Evolutionary conservation across 2,888 invertebrate species (phyloP).

Genomic region (Sminthurinus aureus): DNA sequence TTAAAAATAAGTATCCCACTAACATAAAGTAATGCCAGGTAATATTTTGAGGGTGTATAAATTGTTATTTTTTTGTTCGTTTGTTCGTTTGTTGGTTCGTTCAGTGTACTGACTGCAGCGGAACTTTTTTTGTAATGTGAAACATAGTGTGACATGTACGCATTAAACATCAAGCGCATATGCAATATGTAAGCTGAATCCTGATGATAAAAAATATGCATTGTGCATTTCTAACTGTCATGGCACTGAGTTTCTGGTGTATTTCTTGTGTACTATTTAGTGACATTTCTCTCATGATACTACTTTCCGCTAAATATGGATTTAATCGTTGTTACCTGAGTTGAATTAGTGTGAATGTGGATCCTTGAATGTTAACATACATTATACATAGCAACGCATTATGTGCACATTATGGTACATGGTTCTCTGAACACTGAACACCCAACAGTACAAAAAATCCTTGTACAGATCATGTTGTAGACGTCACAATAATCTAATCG

Average conservation of each 20-base stretch:
- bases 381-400: too few species aligned
- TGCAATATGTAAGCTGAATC: too few species aligned
- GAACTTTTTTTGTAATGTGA: neutral
- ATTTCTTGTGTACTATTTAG: neutral
- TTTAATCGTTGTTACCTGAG: neutral
- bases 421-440: too few species aligned
- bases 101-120: neutral
- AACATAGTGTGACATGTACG: neutral
- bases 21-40: too few species aligned
- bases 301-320: conserved; percentile 10
- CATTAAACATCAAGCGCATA: neutral
- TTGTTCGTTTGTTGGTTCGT: neutral
- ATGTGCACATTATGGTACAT: too few species aligned
- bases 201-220: too few species aligned
- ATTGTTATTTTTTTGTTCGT: neutral
- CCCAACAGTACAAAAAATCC: too few species aligned
- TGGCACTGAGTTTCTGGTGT: neutral
- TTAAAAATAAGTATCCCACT: too few species aligned
- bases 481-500: neutral
- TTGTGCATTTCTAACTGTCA: neutral
- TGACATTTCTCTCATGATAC: conserved; percentile 7
- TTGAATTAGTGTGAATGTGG: neutral
- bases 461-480: too few species aligned
- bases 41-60: neutral
- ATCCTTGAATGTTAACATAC: neutral